phyloP scores from a whole-genome alignment of 2,113 vertebrate species.

The Spheniscus mendiculus region DNA sequence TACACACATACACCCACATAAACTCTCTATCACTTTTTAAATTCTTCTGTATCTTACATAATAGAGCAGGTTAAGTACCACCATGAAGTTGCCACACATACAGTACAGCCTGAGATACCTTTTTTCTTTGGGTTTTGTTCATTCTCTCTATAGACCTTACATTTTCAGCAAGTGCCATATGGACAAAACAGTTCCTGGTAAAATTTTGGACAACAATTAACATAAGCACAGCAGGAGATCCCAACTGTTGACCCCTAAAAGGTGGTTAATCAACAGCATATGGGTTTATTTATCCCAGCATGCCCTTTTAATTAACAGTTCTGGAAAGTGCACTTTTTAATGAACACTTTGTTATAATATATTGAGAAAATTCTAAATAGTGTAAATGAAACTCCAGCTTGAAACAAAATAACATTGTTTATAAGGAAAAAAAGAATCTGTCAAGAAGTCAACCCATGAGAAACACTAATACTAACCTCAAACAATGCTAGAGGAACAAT shows the following conservation, averaged over 20 bases:
- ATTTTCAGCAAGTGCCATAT: constrained; percentile 73
- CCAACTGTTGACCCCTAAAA: constrained; percentile 81
- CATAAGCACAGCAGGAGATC: constrained; percentile 65
- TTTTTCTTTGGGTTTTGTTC: not conserved
- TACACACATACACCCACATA: not conserved
- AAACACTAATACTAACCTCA: not conserved
- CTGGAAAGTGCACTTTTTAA: constrained; percentile 59
- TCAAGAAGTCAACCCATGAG: not conserved
- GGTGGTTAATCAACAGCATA: constrained; percentile 86
- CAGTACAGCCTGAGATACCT: not conserved
- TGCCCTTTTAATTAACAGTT: constrained; percentile 81
- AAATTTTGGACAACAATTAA: constrained; percentile 76
- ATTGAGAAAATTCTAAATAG: constrained; percentile 30
- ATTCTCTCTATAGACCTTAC: constrained; percentile 19
- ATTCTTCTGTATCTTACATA: not conserved
- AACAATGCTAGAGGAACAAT: not conserved
- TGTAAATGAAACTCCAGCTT: constrained; percentile 43
- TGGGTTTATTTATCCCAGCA: constrained; percentile 81
- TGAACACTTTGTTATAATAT: constrained; percentile 36
- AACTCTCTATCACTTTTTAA: not conserved
- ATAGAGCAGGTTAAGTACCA: not conserved
- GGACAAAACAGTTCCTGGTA: constrained; percentile 69
- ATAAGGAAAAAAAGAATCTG: not conserved
- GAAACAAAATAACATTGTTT: constrained; percentile 20
- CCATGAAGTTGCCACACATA: not conserved